Base-by-base conservation (phyloP, 37 sponge, comb jelly and placozoan species). In the Ianthella basta region DNA sequence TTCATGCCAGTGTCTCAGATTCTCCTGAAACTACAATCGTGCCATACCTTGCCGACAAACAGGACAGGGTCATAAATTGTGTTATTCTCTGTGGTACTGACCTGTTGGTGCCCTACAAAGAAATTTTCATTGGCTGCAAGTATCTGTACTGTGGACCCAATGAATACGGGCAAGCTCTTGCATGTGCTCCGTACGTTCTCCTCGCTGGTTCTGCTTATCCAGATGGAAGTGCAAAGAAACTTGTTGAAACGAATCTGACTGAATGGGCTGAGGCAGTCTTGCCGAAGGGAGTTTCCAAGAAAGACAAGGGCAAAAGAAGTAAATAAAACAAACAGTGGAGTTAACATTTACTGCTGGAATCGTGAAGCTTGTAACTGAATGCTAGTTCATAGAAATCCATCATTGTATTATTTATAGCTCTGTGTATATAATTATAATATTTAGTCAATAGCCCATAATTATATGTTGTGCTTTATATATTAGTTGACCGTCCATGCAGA, bases 221-320 rank as follows among this genome's bases (percentile, higher is more conserved):
- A 32, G 27, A 30, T 1, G 70, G 34, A 30, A 35, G 70, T 34
- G 34, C 70, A 34, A 0, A 32, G 34, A 1, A 13, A 35, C 34
- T 69, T 18, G 34, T 35, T 34, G 33, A n/a, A 3, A 69, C 27
- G 70, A 69, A 32, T 13, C 35, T 69, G 70, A 34, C 35, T 69
- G 34, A 69, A 69, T 69, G 70, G 70, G 34, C 29, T 30, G 70
- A 69, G 34, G 70, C 29, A 5, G 70, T 69, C 6, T 35, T 69
- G 18, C 35, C 29, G 3, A 69, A 69, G 18, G 4, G 27, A 3
- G 34, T 1, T 27, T 69, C 50, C 50, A 3, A 44, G 50, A 10
- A 44, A 8, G 3, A 8, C 50, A 44, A n/a, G n/a, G n/a, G n/a
- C n/a, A n/a, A n/a, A n/a, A n/a, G n/a, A n/a, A n/a, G n/a, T n/a